Evolutionary conservation across 2,888 invertebrate species (phyloP).

Genomic region (Callyntrura sp.): DNA sequence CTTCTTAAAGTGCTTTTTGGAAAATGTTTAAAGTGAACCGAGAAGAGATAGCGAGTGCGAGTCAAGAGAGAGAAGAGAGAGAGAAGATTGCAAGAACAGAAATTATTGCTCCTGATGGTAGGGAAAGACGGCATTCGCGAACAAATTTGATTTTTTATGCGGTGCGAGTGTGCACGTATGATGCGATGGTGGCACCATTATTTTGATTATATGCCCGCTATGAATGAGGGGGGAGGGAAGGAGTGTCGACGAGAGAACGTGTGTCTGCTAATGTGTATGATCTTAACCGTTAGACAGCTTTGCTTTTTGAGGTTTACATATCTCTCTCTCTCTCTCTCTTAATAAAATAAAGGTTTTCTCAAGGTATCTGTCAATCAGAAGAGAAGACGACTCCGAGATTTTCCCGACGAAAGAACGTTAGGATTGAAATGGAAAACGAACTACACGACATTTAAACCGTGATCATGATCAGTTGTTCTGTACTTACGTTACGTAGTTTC

Average conservation of each 20-base stretch:
- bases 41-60: neutral
- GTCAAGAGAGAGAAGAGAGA: neutral
- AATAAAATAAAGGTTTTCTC: conserved; percentile 70
- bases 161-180: conserved; percentile 18
- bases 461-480: neutral
- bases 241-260: too few species aligned
- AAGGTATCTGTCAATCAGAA: conserved; percentile 78
- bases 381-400: conserved; percentile 6
- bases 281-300: neutral
- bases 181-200: neutral
- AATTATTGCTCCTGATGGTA: neutral
- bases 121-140: neutral
- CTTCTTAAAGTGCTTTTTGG: conserved; percentile 1
- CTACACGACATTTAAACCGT: neutral
- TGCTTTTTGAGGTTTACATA: neutral
- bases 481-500: neutral
- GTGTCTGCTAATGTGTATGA: neutral
- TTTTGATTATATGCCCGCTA: conserved; percentile 20
- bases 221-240: conserved; percentile 24
- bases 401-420: neutral
- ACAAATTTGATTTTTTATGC: conserved; percentile 32
- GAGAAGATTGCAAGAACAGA: neutral
- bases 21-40: conserved; percentile 8
- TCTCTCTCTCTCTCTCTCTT: neutral
- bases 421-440: too few species aligned